phyloP scores from a whole-genome alignment of 2,888 invertebrate genomes.

The Agrenia bidenticulata region DNA sequence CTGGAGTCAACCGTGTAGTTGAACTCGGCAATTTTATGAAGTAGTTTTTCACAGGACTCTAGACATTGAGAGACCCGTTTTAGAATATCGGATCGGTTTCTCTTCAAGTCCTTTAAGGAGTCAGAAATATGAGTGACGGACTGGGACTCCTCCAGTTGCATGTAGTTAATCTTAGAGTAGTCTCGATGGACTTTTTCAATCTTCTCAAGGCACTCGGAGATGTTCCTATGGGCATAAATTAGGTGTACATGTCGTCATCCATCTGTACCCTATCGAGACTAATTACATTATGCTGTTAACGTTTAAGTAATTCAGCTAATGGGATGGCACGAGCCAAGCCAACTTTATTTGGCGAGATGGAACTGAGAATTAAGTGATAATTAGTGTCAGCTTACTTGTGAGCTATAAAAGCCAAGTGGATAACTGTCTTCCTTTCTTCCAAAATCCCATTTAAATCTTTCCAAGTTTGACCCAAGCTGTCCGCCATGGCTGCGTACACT shows the following conservation, averaged over 20 bases:
- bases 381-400: constrained; percentile 31
- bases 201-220: constrained; percentile 25
- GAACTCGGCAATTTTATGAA: constrained; percentile 38
- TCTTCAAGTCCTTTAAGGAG: constrained; percentile 31
- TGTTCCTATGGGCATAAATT: too few species aligned
- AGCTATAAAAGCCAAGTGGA: constrained; percentile 36
- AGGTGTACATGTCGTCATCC: neutral
- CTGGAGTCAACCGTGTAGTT: constrained; percentile 42
- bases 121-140: constrained; percentile 24
- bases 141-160: constrained; percentile 30
- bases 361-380: neutral
- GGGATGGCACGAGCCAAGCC: too few species aligned
- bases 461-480: constrained; percentile 58
- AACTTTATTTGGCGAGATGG: too few species aligned
- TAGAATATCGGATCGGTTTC: constrained; percentile 33
- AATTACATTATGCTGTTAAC: neutral
- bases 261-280: neutral
- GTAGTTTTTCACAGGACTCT: constrained; percentile 37
- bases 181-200: constrained; percentile 40
- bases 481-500: constrained; percentile 86
- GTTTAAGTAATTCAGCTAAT: too few species aligned
- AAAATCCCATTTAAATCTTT: constrained; percentile 62
- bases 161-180: constrained; percentile 37
- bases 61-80: constrained; percentile 33
- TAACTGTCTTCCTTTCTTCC: constrained; percentile 56